These are phyloP conservation scores for Plagodis pulveraria DNA, from an alignment of 2,888 invertebrate genomes.

Conservation along the genomic window DNA sequence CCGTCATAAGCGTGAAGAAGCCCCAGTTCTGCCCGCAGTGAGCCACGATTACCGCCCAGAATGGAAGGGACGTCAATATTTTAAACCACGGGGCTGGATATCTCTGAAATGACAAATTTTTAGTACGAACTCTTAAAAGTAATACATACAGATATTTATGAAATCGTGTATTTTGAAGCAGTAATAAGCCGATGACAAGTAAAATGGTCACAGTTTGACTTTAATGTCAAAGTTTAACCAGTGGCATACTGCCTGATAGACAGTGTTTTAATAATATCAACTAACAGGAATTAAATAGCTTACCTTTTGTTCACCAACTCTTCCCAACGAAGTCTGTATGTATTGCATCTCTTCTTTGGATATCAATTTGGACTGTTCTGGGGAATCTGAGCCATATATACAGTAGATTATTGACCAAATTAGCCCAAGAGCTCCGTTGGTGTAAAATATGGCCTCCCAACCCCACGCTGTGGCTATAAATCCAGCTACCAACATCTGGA, in stretches of 20 bases:
- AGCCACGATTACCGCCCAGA: constrained; percentile 86
- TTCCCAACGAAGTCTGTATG: constrained; percentile 85
- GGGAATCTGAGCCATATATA: constrained; percentile 87
- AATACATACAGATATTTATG: too few relatives aligned
- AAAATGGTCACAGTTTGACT: too few relatives aligned
- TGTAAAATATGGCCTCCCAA: constrained; percentile 92
- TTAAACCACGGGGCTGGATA: constrained; percentile 86
- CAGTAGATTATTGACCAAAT: constrained; percentile 86
- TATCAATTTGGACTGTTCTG: constrained; percentile 85
- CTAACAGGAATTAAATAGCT: constrained; percentile 7
- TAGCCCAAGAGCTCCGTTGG: constrained; percentile 87
- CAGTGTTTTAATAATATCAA: background rate
- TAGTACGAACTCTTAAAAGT: too few relatives aligned
- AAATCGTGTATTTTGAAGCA: too few relatives aligned
- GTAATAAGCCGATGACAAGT: too few relatives aligned
- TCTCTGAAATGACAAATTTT: constrained; percentile 60
- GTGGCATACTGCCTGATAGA: too few relatives aligned
- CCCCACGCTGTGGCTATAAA: constrained; percentile 87
- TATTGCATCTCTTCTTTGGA: constrained; percentile 87
- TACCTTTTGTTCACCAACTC: constrained; percentile 67
- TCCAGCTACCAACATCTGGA: constrained; percentile 90
- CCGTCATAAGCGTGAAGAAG: constrained; percentile 89
- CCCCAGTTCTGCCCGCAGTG: constrained; percentile 91
- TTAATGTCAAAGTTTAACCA: too few relatives aligned
- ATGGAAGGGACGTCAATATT: constrained; percentile 87